phyloP scores from a whole-genome alignment of 2,888 invertebrate species.

The Drosophila paramelanica region DNA sequence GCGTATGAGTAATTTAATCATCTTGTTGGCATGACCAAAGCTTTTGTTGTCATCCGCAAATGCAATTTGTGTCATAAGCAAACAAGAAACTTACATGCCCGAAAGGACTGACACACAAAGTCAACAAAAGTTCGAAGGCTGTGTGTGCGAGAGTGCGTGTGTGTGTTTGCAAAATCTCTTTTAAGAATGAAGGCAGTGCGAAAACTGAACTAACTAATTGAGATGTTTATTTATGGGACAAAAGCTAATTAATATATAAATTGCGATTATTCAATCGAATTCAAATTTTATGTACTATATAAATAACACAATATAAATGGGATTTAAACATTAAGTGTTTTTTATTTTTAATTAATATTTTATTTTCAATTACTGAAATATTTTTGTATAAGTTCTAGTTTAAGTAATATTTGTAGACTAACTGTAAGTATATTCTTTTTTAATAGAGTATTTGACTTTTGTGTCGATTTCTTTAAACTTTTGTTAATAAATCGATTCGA shows the following conservation, averaged over 20 bases:
- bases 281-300: neutral
- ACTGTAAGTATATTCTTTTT: neutral
- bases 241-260: constrained; percentile 1
- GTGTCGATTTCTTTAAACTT: neutral
- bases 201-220: constrained; percentile 12
- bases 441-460: neutral
- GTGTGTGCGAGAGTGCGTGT: neutral
- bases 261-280: neutral
- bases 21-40: constrained; percentile 63
- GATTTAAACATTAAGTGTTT: no score
- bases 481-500: neutral
- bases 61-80: constrained; percentile 72
- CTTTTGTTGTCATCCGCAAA: constrained; percentile 74
- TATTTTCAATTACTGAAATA: no score
- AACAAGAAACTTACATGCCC: constrained; percentile 52
- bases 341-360: no score
- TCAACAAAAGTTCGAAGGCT: constrained; percentile 57
- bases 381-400: no score
- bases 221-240: neutral
- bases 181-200: constrained; percentile 9
- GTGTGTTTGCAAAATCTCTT: neutral
- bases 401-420: no score
- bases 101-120: constrained; percentile 52
- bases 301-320: no score
- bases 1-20: constrained; percentile 77